Evolutionary conservation across 2,113 vertebrate species (phyloP), one percentile per base, ranked within the genome.

Genomic region (Cinclus mexicanus): DNA sequence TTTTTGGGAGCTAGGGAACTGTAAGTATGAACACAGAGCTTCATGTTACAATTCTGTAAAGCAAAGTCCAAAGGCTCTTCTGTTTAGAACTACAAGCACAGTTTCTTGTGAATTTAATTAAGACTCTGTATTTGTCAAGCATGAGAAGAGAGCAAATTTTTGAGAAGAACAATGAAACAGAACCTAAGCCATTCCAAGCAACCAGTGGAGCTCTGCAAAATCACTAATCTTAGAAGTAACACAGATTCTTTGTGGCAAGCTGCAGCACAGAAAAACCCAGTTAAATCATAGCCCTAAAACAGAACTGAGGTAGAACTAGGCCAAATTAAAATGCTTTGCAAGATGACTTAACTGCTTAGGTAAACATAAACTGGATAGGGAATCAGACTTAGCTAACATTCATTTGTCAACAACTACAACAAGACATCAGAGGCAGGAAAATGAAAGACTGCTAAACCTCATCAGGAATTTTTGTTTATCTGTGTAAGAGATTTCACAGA

Each of bases 31-130:
- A 64, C 63, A 37, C 67, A 87, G 70, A 85, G 65, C 56, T 88
- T 68, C 29, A n/a, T 76, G 50, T 83, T 92, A 90, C 95, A 53
- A 83, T 90, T 87, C 21, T 81, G 49, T 76, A 89, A 95, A 95
- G 83, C 42, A 41, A 84, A 94, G 44, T 70, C 72, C 83, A 71
- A 92, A 92, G 83, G 88, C 53, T 39, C 81, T 94, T 89, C 87
- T 96, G 71, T 93, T 92, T 86, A 94, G 53, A 92, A 63, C 80
- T 94, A 67, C 86, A 93, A 83, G 87, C 85, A 94, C 77, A 87
- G 50, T 97, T 96, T 94, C 92, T 97, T 75, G 71, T 93, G 92
- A 83, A 93, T 96, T 93, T 95, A 95, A 90, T 93, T 93, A 97
- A 95, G 89, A 83, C 83, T 83, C 68, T 92, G 92, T 90, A 89